Conservation (phyloP, 2,888 invertebrate genomes). For the Griposia aprilina region DNA sequence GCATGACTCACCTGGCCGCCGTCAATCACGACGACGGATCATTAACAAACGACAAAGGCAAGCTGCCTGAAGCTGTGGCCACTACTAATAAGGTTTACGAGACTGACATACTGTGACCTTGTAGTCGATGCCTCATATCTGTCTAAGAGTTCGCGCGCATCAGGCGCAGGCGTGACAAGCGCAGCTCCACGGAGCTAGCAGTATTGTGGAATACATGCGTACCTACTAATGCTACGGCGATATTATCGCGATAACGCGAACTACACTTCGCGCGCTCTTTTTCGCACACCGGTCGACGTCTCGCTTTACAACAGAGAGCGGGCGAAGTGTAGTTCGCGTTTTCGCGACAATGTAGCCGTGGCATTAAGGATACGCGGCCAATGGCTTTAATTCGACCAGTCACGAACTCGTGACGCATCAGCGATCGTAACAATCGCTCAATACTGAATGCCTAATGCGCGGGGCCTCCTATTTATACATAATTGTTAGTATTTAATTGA, state of each 20-base stretch:
- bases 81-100: slow-evolving; percentile 96
- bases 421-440: neutral
- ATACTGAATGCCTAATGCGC: slow-evolving; percentile 45
- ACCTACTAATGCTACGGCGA: neutral
- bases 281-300: neutral
- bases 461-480: slow-evolving; percentile 58
- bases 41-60: slow-evolving; percentile 53
- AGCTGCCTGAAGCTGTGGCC: slow-evolving; percentile 79
- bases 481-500: slow-evolving; percentile 57
- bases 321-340: neutral
- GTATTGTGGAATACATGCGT: neutral
- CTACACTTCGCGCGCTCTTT: neutral
- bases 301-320: neutral
- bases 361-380: neutral
- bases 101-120: slow-evolving; percentile 97
- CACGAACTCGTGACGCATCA: neutral
- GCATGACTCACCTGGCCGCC: slow-evolving; percentile 83
- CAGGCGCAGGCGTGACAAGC: neutral
- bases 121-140: slow-evolving; percentile 76
- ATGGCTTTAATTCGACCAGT: slow-evolving; percentile 5
- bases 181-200: neutral
- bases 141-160: slow-evolving; percentile 67
- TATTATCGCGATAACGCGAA: neutral
- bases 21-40: slow-evolving; percentile 67
- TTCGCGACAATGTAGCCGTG: neutral